Conservation (phyloP, 2,888 invertebrate species). For the Pemphredon lugubris region DNA sequence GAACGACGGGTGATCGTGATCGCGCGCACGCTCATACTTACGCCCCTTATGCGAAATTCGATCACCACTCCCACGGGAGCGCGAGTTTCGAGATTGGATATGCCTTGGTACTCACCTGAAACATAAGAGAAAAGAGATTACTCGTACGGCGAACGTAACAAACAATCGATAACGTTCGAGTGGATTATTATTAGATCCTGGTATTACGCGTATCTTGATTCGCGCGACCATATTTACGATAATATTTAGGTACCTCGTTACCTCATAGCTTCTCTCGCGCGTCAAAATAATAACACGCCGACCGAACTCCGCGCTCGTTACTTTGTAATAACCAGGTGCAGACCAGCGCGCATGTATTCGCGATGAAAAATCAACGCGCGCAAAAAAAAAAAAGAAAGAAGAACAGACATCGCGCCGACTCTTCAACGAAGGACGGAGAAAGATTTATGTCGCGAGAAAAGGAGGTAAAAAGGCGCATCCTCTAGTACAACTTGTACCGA, state of each 20-base stretch:
- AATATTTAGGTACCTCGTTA: too few relatives aligned
- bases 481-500: constrained; percentile 30
- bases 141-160: constrained; percentile 25
- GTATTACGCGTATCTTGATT: too few relatives aligned
- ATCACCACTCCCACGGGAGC: constrained; percentile 39
- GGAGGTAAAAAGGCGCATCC: constrained; percentile 41
- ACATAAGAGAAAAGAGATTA: constrained; percentile 66
- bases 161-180: too few relatives aligned
- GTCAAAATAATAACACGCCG: constrained; percentile 55
- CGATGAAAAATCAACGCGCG: too few relatives aligned
- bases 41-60: constrained; percentile 55
- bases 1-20: constrained; percentile 53
- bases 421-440: constrained; percentile 52
- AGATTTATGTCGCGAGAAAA: constrained; percentile 63
- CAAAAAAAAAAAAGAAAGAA: constrained; percentile 15
- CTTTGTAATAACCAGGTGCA: constrained; percentile 55
- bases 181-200: too few relatives aligned
- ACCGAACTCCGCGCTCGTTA: constrained; percentile 38
- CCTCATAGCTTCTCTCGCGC: constrained; percentile 27
- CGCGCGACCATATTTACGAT: too few relatives aligned
- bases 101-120: constrained; percentile 74
- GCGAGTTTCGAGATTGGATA: constrained; percentile 32
- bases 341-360: constrained; percentile 37
- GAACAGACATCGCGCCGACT: constrained; percentile 30
- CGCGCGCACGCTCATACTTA: constrained; percentile 59